These are phyloP conservation scores for Glaucomys volans DNA, from an alignment of 2,113 vertebrate genomes.

Conservation along the genomic window DNA sequence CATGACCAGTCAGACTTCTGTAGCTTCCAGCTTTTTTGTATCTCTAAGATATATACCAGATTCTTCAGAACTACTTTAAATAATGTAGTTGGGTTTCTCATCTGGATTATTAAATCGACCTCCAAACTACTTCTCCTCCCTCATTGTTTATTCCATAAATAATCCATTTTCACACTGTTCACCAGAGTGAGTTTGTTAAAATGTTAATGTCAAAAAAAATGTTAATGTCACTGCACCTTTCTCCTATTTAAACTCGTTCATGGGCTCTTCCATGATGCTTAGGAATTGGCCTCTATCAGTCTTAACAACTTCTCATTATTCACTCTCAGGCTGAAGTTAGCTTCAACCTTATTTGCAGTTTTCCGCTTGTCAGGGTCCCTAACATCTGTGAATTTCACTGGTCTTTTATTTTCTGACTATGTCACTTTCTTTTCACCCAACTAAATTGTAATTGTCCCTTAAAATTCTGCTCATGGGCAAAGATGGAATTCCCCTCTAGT, in stretches of 20 bases:
- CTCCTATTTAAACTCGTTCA: constrained; percentile 23
- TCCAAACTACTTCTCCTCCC: background rate
- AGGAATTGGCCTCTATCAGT: background rate
- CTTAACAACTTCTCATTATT: background rate
- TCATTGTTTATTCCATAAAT: constrained; percentile 12
- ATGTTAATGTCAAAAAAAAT: constrained; percentile 30
- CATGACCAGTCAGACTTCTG: background rate
- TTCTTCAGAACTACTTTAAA: background rate
- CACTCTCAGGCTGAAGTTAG: background rate
- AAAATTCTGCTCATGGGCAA: background rate
- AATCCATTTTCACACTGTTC: background rate
- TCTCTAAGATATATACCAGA: background rate
- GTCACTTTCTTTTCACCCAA: background rate
- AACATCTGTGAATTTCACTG: constrained; percentile 1
- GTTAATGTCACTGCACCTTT: background rate
- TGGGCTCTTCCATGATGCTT: background rate
- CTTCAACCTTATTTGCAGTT: background rate
- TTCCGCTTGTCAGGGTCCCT: background rate
- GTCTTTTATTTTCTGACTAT: background rate
- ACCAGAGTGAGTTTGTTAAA: constrained; percentile 35
- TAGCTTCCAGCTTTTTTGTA: background rate
- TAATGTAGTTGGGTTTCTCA: constrained; percentile 6
- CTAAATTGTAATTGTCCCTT: constrained; percentile 30
- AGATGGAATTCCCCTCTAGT: background rate
- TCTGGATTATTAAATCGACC: background rate